Evolutionary conservation across 2,113 vertebrate genomes (phyloP), one percentile per base, ranked within the genome.

Genomic region (Egretta garzetta): DNA sequence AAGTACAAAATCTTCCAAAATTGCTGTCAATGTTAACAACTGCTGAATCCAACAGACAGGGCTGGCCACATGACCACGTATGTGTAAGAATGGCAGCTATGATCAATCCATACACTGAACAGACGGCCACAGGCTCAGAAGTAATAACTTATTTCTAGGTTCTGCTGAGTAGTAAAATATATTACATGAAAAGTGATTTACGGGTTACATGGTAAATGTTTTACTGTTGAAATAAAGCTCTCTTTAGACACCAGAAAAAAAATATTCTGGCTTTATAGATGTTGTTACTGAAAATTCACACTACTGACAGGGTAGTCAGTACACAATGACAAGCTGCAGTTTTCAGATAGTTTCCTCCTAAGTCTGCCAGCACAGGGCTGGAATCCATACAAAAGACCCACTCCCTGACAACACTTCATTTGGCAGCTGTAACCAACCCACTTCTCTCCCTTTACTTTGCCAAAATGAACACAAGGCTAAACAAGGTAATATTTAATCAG

Each of bases 261-360:
- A 45, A 27, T 33, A 71, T 39, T 32, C 30, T 39, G 58, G 30
- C 53, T 90, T 35, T 1, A 23, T 2, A 88, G 66, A 53, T 73
- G 87, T 68, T 87, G 37, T 79, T 52, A 30, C n/a, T 72, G 89
- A 85, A 58, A 22, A 43, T 85, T 93, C 92, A 66, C 90, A 82
- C 50, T 66, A 3, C 27, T 95, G 77, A 85, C 82, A 88, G 83
- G 63, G 58, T 14, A 76, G 63, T 33, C 24, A 37, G 85, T 28
- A 82, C 23, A 11, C 0, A 16, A 55, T 10, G 79, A 92, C 87
- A 88, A 70, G 67, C 39, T 93, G 28, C 71, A 71, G 47, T 79
- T 88, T 79, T 53, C 81, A 85, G 41, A 41, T 5, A 28, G 14
- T 43, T 20, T 73, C 55, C 41, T 90, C 80, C 20, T 8, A 43